Conservation (phyloP, 2,797 vertebrate genomes). For the Halcyon leucocephala region DNA sequence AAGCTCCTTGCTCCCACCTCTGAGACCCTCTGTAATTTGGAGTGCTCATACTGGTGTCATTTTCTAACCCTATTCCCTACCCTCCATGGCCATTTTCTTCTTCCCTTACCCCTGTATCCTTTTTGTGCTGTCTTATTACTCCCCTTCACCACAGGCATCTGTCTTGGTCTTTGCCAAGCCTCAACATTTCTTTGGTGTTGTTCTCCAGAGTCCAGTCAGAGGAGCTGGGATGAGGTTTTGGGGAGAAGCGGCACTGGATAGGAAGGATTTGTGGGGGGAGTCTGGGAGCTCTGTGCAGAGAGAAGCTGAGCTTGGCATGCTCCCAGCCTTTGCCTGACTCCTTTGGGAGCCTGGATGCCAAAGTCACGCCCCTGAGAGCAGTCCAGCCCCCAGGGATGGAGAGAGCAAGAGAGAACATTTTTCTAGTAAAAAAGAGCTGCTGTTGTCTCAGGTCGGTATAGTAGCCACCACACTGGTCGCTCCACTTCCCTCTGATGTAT, state of each 20-base stretch:
- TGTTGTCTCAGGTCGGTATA: background rate
- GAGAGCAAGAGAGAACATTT: background rate
- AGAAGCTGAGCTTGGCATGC: background rate
- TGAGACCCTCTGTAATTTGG: background rate
- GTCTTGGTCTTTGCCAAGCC: background rate
- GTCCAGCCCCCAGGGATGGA: background rate
- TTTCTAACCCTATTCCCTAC: background rate
- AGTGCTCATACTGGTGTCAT: background rate
- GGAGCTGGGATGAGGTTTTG: background rate
- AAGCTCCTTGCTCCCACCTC: background rate
- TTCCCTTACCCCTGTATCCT: background rate
- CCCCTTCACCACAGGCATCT: background rate
- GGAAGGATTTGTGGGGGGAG: background rate
- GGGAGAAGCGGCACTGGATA: background rate
- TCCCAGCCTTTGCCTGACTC: background rate
- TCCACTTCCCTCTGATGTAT: constrained; percentile 36
- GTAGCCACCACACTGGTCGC: constrained; percentile 3
- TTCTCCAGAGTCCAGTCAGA: background rate
- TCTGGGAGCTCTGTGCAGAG: background rate
- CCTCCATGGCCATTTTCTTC: background rate
- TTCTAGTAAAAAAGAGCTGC: background rate
- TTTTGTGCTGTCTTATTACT: background rate
- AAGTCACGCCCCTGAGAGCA: background rate
- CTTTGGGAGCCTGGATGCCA: background rate
- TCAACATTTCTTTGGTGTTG: background rate